phyloP scores from a whole-genome alignment of 2,888 invertebrate species.

The Luperina testacea region DNA sequence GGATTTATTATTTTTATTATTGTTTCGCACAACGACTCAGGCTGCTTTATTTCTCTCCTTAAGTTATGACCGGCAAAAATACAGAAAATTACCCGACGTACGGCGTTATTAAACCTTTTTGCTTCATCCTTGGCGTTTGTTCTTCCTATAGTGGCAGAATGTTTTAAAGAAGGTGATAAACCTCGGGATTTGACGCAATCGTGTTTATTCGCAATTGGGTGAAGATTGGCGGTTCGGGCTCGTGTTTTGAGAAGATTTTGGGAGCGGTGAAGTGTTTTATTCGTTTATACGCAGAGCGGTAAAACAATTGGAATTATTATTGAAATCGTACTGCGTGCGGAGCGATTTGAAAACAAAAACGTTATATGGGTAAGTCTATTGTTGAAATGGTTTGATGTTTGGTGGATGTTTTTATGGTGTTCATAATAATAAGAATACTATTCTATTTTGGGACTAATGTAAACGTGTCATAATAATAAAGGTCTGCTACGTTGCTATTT shows the following conservation, averaged over 20 bases:
- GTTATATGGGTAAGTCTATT: neutral
- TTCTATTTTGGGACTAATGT: neutral
- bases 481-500: too few relatives aligned
- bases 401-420: neutral
- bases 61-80: constrained; percentile 79
- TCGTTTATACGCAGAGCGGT: constrained; percentile 9
- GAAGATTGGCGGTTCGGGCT: constrained; percentile 45
- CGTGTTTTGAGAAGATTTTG: constrained; percentile 28
- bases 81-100: constrained; percentile 71
- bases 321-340: neutral
- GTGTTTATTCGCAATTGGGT: constrained; percentile 54
- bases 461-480: neutral
- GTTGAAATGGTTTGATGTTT: neutral
- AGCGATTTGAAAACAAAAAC: neutral
- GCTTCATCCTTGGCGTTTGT: constrained; percentile 70
- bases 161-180: constrained; percentile 66
- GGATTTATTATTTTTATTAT: constrained; percentile 90
- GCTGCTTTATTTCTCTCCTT: constrained; percentile 77
- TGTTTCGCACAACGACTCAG: constrained; percentile 83
- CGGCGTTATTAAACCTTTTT: constrained; percentile 77
- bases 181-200: constrained; percentile 54
- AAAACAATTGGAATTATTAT: constrained; percentile 12
- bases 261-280: constrained; percentile 19
- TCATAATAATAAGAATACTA: neutral
- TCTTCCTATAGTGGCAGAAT: constrained; percentile 59